Conservation (phyloP, 2,113 vertebrate species). For the Nothobranchius kuhntae region DNA sequence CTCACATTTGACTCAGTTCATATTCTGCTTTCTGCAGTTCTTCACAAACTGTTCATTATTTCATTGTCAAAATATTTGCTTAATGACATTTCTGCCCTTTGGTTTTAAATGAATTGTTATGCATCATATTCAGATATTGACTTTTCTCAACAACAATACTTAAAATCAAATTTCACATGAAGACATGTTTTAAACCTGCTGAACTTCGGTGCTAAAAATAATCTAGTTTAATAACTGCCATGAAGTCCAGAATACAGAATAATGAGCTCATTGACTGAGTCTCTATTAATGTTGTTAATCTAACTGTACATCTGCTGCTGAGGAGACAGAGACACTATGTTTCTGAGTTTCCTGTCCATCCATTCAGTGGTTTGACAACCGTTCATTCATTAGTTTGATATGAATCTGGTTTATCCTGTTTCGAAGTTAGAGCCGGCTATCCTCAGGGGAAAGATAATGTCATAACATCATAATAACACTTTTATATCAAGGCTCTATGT, state of each 20-base stretch:
- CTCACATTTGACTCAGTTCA: too few relatives aligned
- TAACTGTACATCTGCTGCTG: not conserved
- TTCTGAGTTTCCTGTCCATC: not conserved
- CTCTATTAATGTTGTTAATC: not conserved
- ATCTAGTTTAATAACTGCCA: not conserved
- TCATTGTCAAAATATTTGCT: too few relatives aligned
- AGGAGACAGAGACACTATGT: not conserved
- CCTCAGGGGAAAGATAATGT: not conserved
- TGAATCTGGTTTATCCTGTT: not conserved
- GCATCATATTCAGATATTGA: too few relatives aligned
- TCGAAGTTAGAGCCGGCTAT: not conserved
- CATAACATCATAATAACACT: not conserved
- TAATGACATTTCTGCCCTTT: too few relatives aligned
- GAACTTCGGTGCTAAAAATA: too few relatives aligned
- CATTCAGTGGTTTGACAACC: not conserved
- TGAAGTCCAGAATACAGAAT: not conserved
- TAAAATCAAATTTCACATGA: too few relatives aligned
- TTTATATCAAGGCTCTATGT: not conserved
- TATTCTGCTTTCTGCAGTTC: too few relatives aligned
- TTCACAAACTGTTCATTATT: too few relatives aligned
- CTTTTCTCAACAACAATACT: too few relatives aligned
- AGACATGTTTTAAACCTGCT: too few relatives aligned
- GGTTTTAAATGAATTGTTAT: too few relatives aligned
- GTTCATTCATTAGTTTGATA: not conserved
- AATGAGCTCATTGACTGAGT: not conserved